Base-by-base conservation (phyloP, 2,888 invertebrate species). In the Chaetogeoica ovagalla region DNA sequence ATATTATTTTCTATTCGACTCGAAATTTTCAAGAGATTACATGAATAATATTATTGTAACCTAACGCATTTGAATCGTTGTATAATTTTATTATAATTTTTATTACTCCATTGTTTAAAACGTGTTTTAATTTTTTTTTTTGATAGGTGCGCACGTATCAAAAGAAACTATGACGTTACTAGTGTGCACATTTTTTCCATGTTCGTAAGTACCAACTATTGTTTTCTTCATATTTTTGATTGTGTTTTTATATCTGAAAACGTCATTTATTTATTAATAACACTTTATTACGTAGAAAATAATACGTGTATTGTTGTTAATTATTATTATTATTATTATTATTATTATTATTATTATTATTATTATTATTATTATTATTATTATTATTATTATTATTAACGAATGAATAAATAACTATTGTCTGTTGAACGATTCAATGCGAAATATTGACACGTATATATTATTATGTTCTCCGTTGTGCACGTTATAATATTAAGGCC, bases 81-180 rank as follows among this genome's bases (percentile, higher is more conserved):
- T 57, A n/a, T n/a, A 59, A 21, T 59, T 59, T 59, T 21, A 59
- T 21, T 59, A 8, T n/a, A 57, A n/a, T 19, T n/a, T 19, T 4
- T n/a, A 57, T n/a, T 8, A 9, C n/a, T 59, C 8, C 9, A 59
- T 59, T 59, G 9, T 59, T 21, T 21, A 21, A 59, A 59, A 21
- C 59, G n/a, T 21, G 21, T 59, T 59, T n/a, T 43, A 2, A 4
- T 30, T 43, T 43, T 59, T 21, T 21, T 59, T n/a, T 59, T 8
- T 9, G 21, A 59, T 59, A 57, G 57, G 21, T 59, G 39, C 23
- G 23, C 21, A 52, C 48, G 48, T 23, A 48, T 21, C 21, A 43
- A 43, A 66, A 21, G n/a, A 3, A 66, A 48, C 7, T 48, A 48
- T 68, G 68, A 68, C 68, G 68, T 68, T 23, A 48, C 8, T 43